Conservation (phyloP, 1,140 invertebrate species). For the Drosophila bocqueti region DNA sequence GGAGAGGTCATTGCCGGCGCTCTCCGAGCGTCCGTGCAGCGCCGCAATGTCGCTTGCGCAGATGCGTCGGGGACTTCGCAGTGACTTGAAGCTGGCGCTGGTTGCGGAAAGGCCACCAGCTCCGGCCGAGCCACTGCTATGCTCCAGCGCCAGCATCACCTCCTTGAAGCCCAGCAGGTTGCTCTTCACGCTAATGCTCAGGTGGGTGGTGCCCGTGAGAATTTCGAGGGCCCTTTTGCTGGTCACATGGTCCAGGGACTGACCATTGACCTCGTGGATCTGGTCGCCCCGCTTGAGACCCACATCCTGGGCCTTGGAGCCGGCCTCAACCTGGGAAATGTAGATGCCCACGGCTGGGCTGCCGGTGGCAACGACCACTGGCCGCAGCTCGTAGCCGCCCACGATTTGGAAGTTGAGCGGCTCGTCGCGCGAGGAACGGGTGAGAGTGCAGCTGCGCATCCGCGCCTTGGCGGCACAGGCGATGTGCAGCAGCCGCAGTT, state of each 20-base stretch:
- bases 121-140: constrained; percentile 86
- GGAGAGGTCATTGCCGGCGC: constrained; percentile 65
- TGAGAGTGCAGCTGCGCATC: constrained; percentile 95
- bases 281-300: constrained; percentile 99
- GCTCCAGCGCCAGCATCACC: constrained; percentile 93
- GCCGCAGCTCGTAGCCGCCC: constrained; percentile 94
- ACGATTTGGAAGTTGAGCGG: constrained; percentile 96
- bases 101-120: constrained; percentile 33
- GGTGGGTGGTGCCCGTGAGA: constrained; percentile 96
- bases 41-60: constrained; percentile 84
- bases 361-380: constrained; percentile 75
- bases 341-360: constrained; percentile 94
- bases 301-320: constrained; percentile 97
- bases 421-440: constrained; percentile 95
- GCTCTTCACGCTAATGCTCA: constrained; percentile 98
- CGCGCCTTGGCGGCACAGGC: constrained; percentile 98
- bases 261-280: constrained; percentile 98
- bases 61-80: constrained; percentile 77
- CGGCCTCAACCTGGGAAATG: constrained; percentile 96
- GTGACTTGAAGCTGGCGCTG: constrained; percentile 59
- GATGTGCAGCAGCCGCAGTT: constrained; percentile 95
- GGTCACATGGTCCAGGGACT: constrained; percentile 96
- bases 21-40: constrained; percentile 75
- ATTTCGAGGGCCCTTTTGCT: constrained; percentile 96
- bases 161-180: constrained; percentile 95